Base-by-base conservation (phyloP, 2,888 invertebrate genomes). In the Melanargia galathea region DNA sequence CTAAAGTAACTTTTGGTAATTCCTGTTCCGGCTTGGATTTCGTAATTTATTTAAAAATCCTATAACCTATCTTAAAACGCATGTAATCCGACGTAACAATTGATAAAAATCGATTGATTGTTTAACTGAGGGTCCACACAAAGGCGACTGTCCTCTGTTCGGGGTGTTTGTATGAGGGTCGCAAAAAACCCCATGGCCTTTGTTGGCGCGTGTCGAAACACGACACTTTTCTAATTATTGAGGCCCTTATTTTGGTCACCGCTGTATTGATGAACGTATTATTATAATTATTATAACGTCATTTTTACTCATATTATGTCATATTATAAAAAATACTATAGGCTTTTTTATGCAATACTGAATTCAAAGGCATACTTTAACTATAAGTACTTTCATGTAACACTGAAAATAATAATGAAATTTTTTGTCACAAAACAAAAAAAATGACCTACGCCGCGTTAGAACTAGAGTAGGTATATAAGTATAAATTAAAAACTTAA, bases 201-300 rank as follows among this genome's bases (percentile, higher is more conserved):
- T 82, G 80, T 80, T 72, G 71, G 72, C 82, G 83, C 83, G 83
- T 83, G 84, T 73, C 78, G 90, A 77, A 87, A 90, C 73, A 76
- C 73, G 85, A 90, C 81, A 84, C 90, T 78, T 74, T 68, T 70
- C 74, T 71, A 71, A 72, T 71, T 68, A 74, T 49, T 54, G 49
- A 40, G 75, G 78, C 86, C 85, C 82, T 84, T 82, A 86, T 87
- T 84, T 83, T 75, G 80, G 76, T 57, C 62, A 60, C 48, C 62
- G 40, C 57, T 63, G 64, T 57, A 55, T 46, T 65, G 60, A 48
- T 63, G 56, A 61, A 63, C 45, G 43, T 55, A 33, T 62, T 65
- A 43, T 43, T 18, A 3, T 43, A 43, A 43, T 43, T 18, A 18
- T 43, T 18, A 18, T 43, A 8, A 18, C 43, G 43, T 43, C 18